Evolutionary conservation across 2,113 vertebrate species (phyloP).

Genomic region (Microcebus lehilahytsara): DNA sequence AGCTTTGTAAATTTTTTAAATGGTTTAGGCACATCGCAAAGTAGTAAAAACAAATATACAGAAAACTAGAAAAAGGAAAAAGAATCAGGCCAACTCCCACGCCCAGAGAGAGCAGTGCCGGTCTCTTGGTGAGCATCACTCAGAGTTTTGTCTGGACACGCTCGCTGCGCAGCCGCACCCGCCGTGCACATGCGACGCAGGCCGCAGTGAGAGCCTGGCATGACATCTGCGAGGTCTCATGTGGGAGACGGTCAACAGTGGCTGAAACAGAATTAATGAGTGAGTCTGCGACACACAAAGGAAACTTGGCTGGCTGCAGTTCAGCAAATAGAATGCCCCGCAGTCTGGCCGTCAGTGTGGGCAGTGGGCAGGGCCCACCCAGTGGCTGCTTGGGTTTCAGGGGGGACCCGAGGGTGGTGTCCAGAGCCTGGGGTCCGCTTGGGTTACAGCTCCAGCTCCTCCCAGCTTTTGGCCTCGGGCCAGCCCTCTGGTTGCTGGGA

Average conservation of each 20-base stretch:
- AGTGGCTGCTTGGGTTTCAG: too few relatives aligned
- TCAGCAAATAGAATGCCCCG: neutral
- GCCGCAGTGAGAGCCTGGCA: neutral
- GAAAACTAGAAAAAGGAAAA: neutral
- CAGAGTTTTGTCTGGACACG: neutral
- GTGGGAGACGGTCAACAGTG: neutral
- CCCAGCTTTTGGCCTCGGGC: too few relatives aligned
- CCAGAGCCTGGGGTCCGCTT: neutral
- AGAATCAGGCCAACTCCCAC: neutral
- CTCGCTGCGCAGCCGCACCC: neutral
- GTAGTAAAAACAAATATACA: neutral
- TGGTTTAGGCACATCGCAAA: neutral
- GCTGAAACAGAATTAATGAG: neutral
- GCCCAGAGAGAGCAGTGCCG: neutral
- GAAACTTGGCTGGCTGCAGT: neutral
- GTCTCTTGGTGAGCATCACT: neutral
- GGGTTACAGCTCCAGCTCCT: too few relatives aligned
- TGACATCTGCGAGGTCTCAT: fast-evolving
- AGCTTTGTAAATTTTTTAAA: neutral
- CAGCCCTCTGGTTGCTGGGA: neutral
- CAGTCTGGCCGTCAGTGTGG: neutral
- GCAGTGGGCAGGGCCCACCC: too few relatives aligned
- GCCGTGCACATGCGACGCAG: neutral
- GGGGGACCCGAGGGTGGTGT: neutral
- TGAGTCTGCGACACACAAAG: neutral